Evolutionary conservation across 2,888 invertebrate genomes (phyloP).

Genomic region (Brachypterus glaber): DNA sequence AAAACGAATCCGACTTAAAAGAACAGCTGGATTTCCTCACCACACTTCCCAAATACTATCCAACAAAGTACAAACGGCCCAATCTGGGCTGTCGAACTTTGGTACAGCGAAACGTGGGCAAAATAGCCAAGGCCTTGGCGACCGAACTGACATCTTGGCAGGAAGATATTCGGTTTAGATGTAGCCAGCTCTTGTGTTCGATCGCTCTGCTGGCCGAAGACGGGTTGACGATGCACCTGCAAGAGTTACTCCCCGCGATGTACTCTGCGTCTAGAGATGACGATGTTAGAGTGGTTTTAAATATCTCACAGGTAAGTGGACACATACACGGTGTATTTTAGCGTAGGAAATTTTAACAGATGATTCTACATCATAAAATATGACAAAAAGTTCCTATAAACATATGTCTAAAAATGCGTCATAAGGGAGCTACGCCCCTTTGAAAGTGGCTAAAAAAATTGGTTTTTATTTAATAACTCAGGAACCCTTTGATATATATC

Average conservation of each 20-base stretch:
- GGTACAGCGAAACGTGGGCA: slow-evolving; percentile 64
- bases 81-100: slow-evolving; percentile 78
- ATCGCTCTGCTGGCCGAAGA: slow-evolving; percentile 65
- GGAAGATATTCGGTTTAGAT: slow-evolving; percentile 55
- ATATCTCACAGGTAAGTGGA: slow-evolving; percentile 50
- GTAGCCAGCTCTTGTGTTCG: slow-evolving; percentile 64
- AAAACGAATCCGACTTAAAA: slow-evolving; percentile 81
- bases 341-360: too few relatives aligned
- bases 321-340: too few relatives aligned
- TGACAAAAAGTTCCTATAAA: too few relatives aligned
- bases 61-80: slow-evolving; percentile 60
- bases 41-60: slow-evolving; percentile 62
- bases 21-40: slow-evolving; percentile 70
- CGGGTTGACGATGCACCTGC: slow-evolving; percentile 59
- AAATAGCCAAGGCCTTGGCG: slow-evolving; percentile 61
- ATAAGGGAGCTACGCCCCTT: too few relatives aligned
- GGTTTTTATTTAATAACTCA: too few relatives aligned
- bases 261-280: slow-evolving; percentile 50
- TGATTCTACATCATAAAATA: too few relatives aligned
- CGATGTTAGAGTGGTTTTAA: slow-evolving; percentile 51
- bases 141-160: slow-evolving; percentile 71
- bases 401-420: too few relatives aligned
- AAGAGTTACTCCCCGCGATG: slow-evolving; percentile 48
- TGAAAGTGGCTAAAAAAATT: too few relatives aligned
- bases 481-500: too few relatives aligned